Evolutionary conservation across 2,113 vertebrate species (phyloP), one percentile per base, ranked within the genome.

Genomic region (Hoplias malabaricus): DNA sequence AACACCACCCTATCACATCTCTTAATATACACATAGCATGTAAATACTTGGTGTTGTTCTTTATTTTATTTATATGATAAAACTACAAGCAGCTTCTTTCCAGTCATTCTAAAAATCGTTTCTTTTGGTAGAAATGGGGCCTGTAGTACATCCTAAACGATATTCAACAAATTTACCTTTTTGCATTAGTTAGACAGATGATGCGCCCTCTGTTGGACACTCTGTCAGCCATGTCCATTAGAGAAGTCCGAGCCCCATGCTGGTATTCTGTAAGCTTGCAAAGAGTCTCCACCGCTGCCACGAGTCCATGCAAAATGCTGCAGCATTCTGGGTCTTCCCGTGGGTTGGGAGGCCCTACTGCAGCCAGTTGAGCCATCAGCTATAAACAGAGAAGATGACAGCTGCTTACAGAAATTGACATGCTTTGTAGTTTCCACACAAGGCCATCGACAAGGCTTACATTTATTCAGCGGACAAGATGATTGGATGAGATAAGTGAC

Each of bases 211-310:
- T 88, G 65, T 99, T 99, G 72, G 94, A 94, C 40, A 99, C 97
- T 25, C 95, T 92, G 27, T 99, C 96, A 0, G 96, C 97, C 4
- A 94, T 95, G 85, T 99, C 98, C 94, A 98, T 95, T 21, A 99
- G 88, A 68, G 87, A 38, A 2, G 94, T 96, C 31, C 98, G 94
- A 19, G 93, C 91, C 84, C 97, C 95, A 0, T 98, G 96, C 81
- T 99, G 98, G 84, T 96, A 90, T 79, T 96, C 96, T 0, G 97
- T 98, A 63, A 99, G 96, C 85, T 98, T 97, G 87, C 98, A 99
- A 3, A 99, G 90, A 0, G 95, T 93, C 88, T 99, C 96, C 27
- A 99, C 97, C 0, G 96, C 97, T 14, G 95, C 94, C 23, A 97
- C 95, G 14, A 99, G 90, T 1, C 98, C 98, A 4, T 99, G 98